Conservation (phyloP, 2,113 vertebrate genomes). For the Anoura caudifer region DNA sequence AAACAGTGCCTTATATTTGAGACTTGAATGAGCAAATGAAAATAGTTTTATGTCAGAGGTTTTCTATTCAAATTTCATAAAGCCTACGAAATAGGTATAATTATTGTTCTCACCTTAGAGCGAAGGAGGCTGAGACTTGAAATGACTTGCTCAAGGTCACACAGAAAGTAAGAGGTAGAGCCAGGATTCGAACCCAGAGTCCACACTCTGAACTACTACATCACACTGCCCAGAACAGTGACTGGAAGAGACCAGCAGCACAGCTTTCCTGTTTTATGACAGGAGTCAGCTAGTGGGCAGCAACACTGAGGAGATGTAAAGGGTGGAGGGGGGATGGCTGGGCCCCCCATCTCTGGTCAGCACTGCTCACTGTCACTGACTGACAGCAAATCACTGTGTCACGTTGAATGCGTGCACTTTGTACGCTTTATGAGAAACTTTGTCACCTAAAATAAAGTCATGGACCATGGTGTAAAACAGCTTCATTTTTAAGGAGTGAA, state of each 20-base stretch:
- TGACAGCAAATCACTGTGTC: not conserved
- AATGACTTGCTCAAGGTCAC: not conserved
- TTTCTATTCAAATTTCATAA: not conserved
- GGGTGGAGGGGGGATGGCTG: fast-evolving
- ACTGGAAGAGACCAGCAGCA: fast-evolving
- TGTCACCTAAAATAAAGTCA: not conserved
- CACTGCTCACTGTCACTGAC: not conserved
- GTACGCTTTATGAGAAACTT: not conserved
- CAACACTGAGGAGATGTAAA: not conserved
- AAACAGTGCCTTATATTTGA: not conserved
- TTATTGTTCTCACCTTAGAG: not conserved
- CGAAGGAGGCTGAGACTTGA: not conserved
- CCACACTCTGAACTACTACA: not conserved
- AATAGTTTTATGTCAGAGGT: not conserved
- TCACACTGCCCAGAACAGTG: not conserved
- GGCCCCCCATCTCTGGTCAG: not conserved
- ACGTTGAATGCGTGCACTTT: not conserved
- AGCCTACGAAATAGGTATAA: not conserved
- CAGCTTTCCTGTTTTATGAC: not conserved
- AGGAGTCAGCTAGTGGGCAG: not conserved
- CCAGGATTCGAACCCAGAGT: not conserved
- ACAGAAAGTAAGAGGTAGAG: not conserved
- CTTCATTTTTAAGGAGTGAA: not conserved
- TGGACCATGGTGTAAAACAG: not conserved
- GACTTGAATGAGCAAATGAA: not conserved